These are phyloP conservation scores for Abscondita cerata DNA, from an alignment of 2,888 invertebrate genomes.

Conservation along the genomic window DNA sequence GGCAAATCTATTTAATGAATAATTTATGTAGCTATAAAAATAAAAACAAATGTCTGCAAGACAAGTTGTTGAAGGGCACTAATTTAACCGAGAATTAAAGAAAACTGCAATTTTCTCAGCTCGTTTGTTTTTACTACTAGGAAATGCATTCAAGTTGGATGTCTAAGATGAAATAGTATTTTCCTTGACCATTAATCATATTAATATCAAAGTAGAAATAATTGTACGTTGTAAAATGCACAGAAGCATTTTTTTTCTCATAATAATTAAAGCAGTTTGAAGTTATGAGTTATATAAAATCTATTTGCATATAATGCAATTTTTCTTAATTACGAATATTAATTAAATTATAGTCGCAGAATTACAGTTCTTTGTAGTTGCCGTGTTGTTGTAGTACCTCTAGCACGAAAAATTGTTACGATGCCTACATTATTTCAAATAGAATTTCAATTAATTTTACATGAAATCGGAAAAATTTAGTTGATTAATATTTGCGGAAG, in stretches of 20 bases:
- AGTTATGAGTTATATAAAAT: slow-evolving; percentile 1
- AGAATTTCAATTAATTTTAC: no score
- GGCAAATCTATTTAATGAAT: slow-evolving; percentile 32
- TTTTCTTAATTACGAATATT: background rate
- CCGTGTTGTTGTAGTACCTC: no score
- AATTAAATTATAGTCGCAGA: no score
- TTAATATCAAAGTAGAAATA: slow-evolving; percentile 11
- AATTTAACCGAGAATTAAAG: slow-evolving; percentile 28
- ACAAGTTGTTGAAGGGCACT: slow-evolving; percentile 28
- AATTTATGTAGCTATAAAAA: slow-evolving; percentile 30
- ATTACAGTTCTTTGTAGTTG: no score
- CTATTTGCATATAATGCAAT: slow-evolving; percentile 9
- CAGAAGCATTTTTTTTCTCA: slow-evolving; percentile 10
- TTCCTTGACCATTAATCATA: slow-evolving; percentile 17
- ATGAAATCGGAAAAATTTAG: no score
- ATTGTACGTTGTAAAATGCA: slow-evolving; percentile 9
- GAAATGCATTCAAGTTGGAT: slow-evolving; percentile 21
- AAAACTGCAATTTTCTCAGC: slow-evolving; percentile 24
- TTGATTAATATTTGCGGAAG: no score
- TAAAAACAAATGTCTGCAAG: slow-evolving; percentile 24
- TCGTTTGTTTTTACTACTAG: slow-evolving; percentile 25
- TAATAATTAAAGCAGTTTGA: slow-evolving; percentile 2
- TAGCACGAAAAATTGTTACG: no score
- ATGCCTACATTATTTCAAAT: no score
- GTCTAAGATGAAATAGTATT: slow-evolving; percentile 22